Percentiles rank a stretch among this genome's conserved stretches.
Evolutionary conservation across 2,888 invertebrate genomes (phyloP).

Genomic region (Euplagia quadripunctaria): DNA sequence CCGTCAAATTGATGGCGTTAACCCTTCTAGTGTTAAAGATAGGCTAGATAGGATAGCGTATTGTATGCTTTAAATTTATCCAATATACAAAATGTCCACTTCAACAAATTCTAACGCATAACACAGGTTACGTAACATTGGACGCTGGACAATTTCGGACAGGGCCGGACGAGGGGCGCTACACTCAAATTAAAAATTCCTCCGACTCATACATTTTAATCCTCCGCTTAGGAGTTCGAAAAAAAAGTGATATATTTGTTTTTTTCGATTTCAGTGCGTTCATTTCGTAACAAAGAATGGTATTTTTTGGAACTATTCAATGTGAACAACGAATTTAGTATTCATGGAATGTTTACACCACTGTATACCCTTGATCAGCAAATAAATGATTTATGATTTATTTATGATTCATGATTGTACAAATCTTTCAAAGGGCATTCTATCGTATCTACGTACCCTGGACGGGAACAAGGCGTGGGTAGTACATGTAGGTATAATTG

Average conservation of each 20-base stretch:
- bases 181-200: conserved; percentile 50
- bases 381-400: too few relatives aligned
- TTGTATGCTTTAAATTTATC: neutral
- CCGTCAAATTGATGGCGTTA: too few relatives aligned
- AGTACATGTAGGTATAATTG: too few relatives aligned
- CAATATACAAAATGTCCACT: conserved; percentile 10
- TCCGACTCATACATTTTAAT: conserved; percentile 42
- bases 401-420: too few relatives aligned
- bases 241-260: conserved; percentile 26
- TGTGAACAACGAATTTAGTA: too few relatives aligned
- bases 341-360: too few relatives aligned
- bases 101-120: conserved; percentile 29
- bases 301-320: neutral
- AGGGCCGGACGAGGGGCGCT: conserved; percentile 10
- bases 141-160: conserved; percentile 18
- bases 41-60: neutral
- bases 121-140: conserved; percentile 9
- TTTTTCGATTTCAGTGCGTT: neutral
- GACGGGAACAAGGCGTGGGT: too few relatives aligned
- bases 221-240: conserved; percentile 26
- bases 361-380: too few relatives aligned
- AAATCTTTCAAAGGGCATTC: too few relatives aligned
- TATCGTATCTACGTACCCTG: too few relatives aligned
- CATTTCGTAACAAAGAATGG: too few relatives aligned
- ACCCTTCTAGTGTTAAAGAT: too few relatives aligned